Percentiles rank a stretch among this genome's conserved stretches.
Evolutionary conservation across 2,797 vertebrate species (phyloP).

Genomic region (Sebastiscus albofasciatus): DNA sequence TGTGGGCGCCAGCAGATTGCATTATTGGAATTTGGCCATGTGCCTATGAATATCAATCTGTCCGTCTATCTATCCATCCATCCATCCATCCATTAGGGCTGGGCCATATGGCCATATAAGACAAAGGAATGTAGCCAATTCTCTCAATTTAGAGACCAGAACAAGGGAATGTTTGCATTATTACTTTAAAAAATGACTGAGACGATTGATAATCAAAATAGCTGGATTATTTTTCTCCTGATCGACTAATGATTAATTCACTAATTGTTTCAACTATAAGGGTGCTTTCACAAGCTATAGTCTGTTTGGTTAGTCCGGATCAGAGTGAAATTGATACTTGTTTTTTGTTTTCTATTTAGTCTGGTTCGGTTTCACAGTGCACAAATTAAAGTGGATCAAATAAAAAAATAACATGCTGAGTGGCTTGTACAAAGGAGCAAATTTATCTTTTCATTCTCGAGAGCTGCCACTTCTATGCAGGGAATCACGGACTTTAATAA

Average conservation of each 20-base stretch:
- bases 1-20: constrained; percentile 26
- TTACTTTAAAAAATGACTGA: not conserved
- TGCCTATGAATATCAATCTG: constrained; percentile 31
- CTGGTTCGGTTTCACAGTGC: no score
- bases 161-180: not conserved
- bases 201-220: not conserved
- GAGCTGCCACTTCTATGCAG: no score
- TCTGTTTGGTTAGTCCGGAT: no score
- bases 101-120: no score
- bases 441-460: no score
- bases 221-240: not conserved
- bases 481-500: no score
- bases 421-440: no score
- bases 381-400: no score
- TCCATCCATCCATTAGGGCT: not conserved
- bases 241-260: not conserved
- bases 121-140: not conserved
- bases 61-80: not conserved
- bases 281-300: no score
- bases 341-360: no score
- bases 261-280: not conserved
- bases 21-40: constrained; percentile 43
- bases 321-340: no score
- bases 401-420: no score
- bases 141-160: not conserved